Evolutionary conservation across 1,140 invertebrate genomes (phyloP), one percentile per base, ranked within the genome.

Genomic region (Drosophila pallidifrons): DNA sequence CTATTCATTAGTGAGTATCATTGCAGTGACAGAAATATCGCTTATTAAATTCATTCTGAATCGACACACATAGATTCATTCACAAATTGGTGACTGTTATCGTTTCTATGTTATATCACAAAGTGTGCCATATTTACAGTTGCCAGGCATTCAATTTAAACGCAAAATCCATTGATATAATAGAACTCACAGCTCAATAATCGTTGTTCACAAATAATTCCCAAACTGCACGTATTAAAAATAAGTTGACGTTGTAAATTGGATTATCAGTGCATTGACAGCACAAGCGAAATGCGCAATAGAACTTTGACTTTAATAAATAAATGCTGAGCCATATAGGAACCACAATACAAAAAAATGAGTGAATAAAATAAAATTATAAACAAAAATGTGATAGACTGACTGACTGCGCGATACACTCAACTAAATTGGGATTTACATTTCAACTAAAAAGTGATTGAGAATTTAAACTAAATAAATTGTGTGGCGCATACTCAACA

Each of bases 221-320:
- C 20, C 32, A 20, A 55, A 65, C n/a, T 65, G 63, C 63, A 65
- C 63, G 63, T 65, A 54, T 51, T 60, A n/a, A 35, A 25, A 67
- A 58, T 47, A 3, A 58, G 16, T 67, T 13, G 52, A 28, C 15
- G 65, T 28, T 47, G 41, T 35, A 28, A 49, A 58, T 28, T 35
- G 45, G 13, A 60, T 68, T 68, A 68, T 68, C 66, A 51, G 46
- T 51, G 65, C 46, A 30, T 45, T 41, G 54, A 65, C 61, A 43
- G n/a, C 16, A 30, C 57, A 7, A 46, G 16, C 25, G 13, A 46
- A 65, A 55, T 55, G 63, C 63, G 63, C 63, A 65, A 65, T 67
- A 58, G 52, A 58, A 67, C 54, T 49, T 57, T 38, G 54, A 61
- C 25, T 72, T 54, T 38, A 10, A 65, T 41, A 16, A 60, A 32